A percentile compares a stretch with the other conserved stretches of the same genome.
phyloP scores from a whole-genome alignment of 1,140 invertebrate species.

The Hirudo medicinalis region DNA sequence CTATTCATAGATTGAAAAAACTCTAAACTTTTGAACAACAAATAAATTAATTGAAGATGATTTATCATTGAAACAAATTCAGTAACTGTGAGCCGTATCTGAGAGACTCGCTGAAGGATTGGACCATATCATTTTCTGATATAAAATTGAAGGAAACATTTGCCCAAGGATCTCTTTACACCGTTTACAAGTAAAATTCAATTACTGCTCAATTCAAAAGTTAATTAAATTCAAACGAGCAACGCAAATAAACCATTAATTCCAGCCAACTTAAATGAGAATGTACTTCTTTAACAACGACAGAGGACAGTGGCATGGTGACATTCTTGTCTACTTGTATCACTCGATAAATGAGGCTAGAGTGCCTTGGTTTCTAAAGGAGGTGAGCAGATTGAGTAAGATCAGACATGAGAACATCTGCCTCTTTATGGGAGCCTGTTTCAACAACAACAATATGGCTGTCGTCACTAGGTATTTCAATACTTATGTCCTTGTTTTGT shows the following conservation, averaged over 20 bases:
- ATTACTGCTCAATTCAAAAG: too few species aligned
- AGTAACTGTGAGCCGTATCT: constrained; percentile 13
- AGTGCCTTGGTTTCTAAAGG: constrained; percentile 34
- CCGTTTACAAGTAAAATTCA: not conserved
- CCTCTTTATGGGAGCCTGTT: constrained; percentile 45
- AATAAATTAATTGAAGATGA: not conserved
- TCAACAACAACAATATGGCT: constrained; percentile 37
- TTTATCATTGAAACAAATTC: not conserved
- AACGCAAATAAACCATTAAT: too few species aligned
- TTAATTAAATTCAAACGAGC: too few species aligned
- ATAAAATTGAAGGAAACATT: constrained; percentile 35
- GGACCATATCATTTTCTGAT: constrained; percentile 38
- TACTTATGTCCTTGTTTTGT: too few species aligned
- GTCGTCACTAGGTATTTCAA: constrained; percentile 38
- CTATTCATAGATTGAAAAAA: not conserved
- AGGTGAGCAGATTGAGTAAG: constrained; percentile 39
- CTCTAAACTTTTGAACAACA: not conserved
- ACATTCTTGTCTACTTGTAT: constrained; percentile 37
- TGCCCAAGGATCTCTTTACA: constrained; percentile 27
- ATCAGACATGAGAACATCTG: constrained; percentile 46
- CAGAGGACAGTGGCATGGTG: constrained; percentile 45
- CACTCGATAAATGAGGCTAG: constrained; percentile 28
- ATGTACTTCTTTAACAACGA: constrained; percentile 18
- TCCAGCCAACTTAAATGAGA: too few species aligned
- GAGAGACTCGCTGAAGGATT: constrained; percentile 32